A percentile compares a stretch with the other conserved stretches of the same genome.
phyloP scores from a whole-genome alignment of 2,888 invertebrate genomes.

The Pasiphila rectangulata region DNA sequence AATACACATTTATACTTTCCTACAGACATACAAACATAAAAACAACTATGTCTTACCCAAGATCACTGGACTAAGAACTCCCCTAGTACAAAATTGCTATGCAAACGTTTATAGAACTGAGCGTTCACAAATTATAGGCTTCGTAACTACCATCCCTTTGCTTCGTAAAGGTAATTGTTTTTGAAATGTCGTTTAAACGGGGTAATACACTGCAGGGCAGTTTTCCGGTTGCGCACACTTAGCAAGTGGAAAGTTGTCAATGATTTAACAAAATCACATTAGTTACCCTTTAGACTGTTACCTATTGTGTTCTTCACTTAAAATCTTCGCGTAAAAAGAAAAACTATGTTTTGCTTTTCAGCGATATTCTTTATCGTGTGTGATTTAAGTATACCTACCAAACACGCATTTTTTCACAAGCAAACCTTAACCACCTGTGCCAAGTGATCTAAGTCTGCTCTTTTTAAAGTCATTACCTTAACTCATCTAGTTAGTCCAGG shows the following conservation, averaged over 20 bases:
- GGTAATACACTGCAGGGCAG: not conserved
- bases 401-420: too few relatives aligned
- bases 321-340: too few relatives aligned
- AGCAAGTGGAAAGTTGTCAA: not conserved
- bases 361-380: too few relatives aligned
- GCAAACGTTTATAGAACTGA: constrained; percentile 31
- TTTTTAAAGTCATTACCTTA: too few relatives aligned
- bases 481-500: too few relatives aligned
- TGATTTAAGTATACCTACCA: too few relatives aligned
- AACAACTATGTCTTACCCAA: not conserved
- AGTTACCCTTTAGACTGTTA: not conserved
- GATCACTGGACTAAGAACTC: not conserved
- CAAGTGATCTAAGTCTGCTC: too few relatives aligned
- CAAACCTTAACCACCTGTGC: too few relatives aligned
- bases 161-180: constrained; percentile 27
- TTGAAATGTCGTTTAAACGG: constrained; percentile 13
- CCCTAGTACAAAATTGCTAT: constrained; percentile 1
- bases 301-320: not conserved
- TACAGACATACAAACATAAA: too few relatives aligned
- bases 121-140: constrained; percentile 22
- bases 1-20: too few relatives aligned
- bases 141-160: constrained; percentile 29
- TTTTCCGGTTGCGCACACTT: not conserved
- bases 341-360: too few relatives aligned
- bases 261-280: not conserved